Percentiles rank a stretch among this genome's conserved stretches.
These are phyloP conservation scores for Ceratitis capitata DNA, from an alignment of 1,140 invertebrate genomes.

Conservation along the genomic window DNA sequence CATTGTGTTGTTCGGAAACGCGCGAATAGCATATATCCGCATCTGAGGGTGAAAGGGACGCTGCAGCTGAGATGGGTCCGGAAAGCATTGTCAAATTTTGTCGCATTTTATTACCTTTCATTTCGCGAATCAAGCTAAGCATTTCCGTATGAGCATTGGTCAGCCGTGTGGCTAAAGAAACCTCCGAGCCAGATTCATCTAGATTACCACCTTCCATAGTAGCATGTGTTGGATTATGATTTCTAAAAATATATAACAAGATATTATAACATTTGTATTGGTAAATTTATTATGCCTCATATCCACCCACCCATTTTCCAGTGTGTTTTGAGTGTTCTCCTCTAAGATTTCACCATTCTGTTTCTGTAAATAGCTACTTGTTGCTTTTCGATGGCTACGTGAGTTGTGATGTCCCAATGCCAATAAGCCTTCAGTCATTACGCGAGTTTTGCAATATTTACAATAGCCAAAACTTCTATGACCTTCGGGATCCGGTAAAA, in stretches of 20 bases:
- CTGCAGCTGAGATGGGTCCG: neutral
- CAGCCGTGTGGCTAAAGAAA: neutral
- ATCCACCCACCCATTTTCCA: neutral
- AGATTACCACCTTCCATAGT: slow-evolving; percentile 4
- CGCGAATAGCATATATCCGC: neutral
- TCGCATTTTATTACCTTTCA: neutral
- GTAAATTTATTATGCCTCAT: neutral
- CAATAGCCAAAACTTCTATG: slow-evolving; percentile 15
- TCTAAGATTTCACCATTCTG: neutral
- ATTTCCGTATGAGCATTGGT: slow-evolving; percentile 12
- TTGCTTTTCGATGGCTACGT: neutral
- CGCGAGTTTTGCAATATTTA: slow-evolving; percentile 23
- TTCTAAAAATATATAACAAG: too few relatives aligned
- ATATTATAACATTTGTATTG: neutral
- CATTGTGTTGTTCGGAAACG: neutral
- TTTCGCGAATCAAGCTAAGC: slow-evolving; percentile 8
- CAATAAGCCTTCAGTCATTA: neutral
- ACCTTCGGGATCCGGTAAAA: slow-evolving; percentile 9
- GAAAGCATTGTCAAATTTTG: neutral
- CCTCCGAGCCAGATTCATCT: neutral
- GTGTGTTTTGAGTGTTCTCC: neutral
- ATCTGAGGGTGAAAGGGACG: neutral
- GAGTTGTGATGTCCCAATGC: slow-evolving; percentile 13
- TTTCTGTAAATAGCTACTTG: neutral
- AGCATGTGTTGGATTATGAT: neutral